Conservation (phyloP, 2,888 invertebrate genomes). For the Dynastes hyllus region DNA sequence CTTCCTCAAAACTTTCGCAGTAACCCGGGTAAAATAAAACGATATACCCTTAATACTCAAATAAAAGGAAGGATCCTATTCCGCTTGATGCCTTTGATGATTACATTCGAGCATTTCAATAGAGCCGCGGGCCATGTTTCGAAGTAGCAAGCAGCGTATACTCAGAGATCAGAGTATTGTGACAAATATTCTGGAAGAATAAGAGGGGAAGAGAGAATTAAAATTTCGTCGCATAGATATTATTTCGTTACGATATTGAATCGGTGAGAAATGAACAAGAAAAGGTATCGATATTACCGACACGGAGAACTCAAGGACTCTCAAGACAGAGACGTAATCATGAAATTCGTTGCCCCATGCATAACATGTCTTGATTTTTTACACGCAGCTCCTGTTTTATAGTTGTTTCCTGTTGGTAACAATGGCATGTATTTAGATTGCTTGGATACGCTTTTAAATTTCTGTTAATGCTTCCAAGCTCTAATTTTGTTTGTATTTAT, state of each 20-base stretch:
- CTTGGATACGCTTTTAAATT: too few relatives aligned
- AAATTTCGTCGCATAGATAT: slow-evolving; percentile 27
- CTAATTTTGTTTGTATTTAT: too few relatives aligned
- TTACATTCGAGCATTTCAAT: neutral
- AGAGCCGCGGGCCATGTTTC: slow-evolving; percentile 1
- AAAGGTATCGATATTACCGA: neutral
- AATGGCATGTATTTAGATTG: too few relatives aligned
- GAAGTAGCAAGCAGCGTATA: neutral
- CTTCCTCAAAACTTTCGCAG: too few relatives aligned
- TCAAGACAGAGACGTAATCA: neutral
- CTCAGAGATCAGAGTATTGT: neutral
- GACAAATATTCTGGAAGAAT: slow-evolving; percentile 11
- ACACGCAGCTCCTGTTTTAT: too few relatives aligned
- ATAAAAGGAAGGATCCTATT: too few relatives aligned
- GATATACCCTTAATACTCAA: too few relatives aligned
- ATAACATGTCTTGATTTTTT: too few relatives aligned
- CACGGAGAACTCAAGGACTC: neutral
- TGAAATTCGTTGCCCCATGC: neutral
- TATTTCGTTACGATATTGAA: slow-evolving; percentile 11
- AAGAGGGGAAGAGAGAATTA: slow-evolving; percentile 2
- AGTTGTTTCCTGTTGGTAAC: too few relatives aligned
- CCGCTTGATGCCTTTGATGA: too few relatives aligned
- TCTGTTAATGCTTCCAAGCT: too few relatives aligned
- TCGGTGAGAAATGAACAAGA: slow-evolving; percentile 10
- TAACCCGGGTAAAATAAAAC: too few relatives aligned